Base-by-base conservation (phyloP, 2,797 vertebrate species). In the Onychomys leucogaster region DNA sequence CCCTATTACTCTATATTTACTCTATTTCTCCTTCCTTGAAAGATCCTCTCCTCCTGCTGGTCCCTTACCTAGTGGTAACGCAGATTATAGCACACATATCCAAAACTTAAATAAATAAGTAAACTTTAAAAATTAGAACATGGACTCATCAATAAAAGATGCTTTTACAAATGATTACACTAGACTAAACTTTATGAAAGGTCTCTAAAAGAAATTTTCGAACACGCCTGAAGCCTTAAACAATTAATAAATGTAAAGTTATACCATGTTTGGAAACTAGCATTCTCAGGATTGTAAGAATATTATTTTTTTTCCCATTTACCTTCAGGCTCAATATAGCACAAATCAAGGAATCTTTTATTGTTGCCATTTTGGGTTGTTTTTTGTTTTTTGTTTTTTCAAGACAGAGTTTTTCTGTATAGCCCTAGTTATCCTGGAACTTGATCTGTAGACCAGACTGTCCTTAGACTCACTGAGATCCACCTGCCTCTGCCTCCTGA, bases 191-290 rank as follows among this genome's bases (percentile, higher is more conserved):
- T 57, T n/a, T 57, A 55, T 81, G 17, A 57, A 81, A 52, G 37
- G 32, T 32, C 16, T 77, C 16, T 43, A 69, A 67, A 37, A 89
- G 57, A 91, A 96, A 41, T 19, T 41, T 17, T 65, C 65, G 43
- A 75, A 96, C 12, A 67, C 49, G 49, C 57, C 61, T 82, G 27
- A 91, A 91, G 88, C 59, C 61, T 69, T 77, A 90, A 23, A 77
- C 29, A 49, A 17, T 88, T 76, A 91, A 88, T 94, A 88, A 65
- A 61, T 82, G 27, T 76, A 91, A 46, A 11, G 10, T 83, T 88
- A 52, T 49, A 87, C 37, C 19, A 89, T 32, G 19, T 86, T 46
- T 49, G 41, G 41, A 13, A 41, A 69, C 13, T 80, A 12, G 63
- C 52, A 73, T 85, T 78, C n/a, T 85, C 55, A 55, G 32, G 43